Evolutionary conservation across 2,797 vertebrate species (phyloP).

Genomic region (Notolabrus celidotus): DNA sequence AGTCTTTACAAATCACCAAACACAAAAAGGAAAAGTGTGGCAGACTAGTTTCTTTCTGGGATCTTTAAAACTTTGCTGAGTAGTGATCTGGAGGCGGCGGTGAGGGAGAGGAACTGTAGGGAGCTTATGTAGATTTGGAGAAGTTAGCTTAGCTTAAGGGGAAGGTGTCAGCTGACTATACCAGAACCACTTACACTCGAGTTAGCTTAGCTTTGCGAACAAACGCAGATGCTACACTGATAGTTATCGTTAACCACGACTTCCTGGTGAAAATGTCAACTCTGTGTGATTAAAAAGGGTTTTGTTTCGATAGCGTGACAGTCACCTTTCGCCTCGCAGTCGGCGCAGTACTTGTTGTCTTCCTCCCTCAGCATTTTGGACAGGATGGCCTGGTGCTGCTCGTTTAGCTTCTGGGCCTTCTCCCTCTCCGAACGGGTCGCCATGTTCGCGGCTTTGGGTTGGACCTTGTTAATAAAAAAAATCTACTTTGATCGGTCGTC

Average conservation of each 20-base stretch:
- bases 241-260: neutral
- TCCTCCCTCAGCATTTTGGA: slow-evolving; percentile 97
- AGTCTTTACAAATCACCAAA: slow-evolving; percentile 15
- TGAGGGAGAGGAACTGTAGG: neutral
- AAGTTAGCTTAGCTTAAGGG: slow-evolving; percentile 75
- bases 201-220: slow-evolving; percentile 49
- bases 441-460: slow-evolving; percentile 80
- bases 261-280: neutral
- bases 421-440: slow-evolving; percentile 97
- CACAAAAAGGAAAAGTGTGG: neutral
- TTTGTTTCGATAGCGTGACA: neutral
- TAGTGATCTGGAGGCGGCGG: neutral
- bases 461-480: slow-evolving; percentile 29
- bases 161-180: slow-evolving; percentile 78
- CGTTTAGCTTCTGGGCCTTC: slow-evolving; percentile 97
- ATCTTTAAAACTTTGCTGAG: neutral
- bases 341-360: slow-evolving; percentile 99
- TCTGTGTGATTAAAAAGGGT: neutral
- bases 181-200: slow-evolving; percentile 39
- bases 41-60: neutral
- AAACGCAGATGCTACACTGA: neutral
- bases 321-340: slow-evolving; percentile 97
- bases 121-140: slow-evolving; percentile 55
- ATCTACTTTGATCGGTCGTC: slow-evolving; percentile 48
- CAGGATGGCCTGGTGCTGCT: slow-evolving; percentile 98